These are phyloP conservation scores for Meghimatium bilineatum DNA, from an alignment of 2,888 invertebrate species.

Conservation along the genomic window DNA sequence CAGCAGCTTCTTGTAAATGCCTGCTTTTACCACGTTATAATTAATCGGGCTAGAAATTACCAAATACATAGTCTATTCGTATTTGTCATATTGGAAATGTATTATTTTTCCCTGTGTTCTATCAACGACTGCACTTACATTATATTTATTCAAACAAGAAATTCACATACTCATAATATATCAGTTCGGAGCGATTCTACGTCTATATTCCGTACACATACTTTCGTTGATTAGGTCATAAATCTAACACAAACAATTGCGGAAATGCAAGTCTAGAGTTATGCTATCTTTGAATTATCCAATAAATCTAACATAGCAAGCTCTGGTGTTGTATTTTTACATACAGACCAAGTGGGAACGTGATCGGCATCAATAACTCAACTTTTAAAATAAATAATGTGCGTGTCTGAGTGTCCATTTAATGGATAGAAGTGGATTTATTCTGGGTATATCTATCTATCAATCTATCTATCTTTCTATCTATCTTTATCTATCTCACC, in stretches of 20 bases:
- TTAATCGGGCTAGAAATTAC: too few relatives aligned
- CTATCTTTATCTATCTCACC: too few relatives aligned
- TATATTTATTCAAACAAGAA: background rate
- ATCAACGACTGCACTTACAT: too few relatives aligned
- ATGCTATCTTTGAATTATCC: constrained; percentile 5
- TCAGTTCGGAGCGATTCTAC: background rate
- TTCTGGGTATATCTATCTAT: too few relatives aligned
- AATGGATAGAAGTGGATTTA: background rate
- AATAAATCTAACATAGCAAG: background rate
- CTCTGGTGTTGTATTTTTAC: background rate
- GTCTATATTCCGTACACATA: background rate
- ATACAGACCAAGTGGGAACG: background rate
- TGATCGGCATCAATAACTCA: background rate
- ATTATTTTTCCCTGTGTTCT: too few relatives aligned
- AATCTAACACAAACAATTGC: too few relatives aligned
- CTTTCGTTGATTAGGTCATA: background rate
- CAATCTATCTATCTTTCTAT: too few relatives aligned
- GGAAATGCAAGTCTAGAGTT: background rate
- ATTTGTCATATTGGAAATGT: too few relatives aligned
- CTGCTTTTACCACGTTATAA: too few relatives aligned
- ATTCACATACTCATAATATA: background rate
- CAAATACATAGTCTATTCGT: too few relatives aligned
- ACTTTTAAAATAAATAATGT: background rate
- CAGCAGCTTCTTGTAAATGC: too few relatives aligned
- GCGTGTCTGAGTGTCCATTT: background rate